Evolutionary conservation across 2,797 vertebrate species (phyloP).

Genomic region (Melanogrammus aeglefinus): DNA sequence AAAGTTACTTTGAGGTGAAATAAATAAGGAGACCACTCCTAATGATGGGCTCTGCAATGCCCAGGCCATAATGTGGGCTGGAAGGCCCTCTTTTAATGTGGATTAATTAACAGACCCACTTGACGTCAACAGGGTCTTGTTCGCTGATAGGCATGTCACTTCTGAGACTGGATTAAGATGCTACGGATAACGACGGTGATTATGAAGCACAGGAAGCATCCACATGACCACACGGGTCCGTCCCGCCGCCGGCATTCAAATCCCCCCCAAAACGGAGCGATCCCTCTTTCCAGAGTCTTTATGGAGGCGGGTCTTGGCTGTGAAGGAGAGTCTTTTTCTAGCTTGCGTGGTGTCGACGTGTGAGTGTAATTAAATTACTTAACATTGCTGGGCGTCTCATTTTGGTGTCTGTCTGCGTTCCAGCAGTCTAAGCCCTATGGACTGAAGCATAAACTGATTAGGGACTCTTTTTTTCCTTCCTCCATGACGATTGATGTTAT

Average conservation of each 20-base stretch:
- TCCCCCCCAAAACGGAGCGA: constrained; percentile 39
- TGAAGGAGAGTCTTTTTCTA: too few relatives aligned
- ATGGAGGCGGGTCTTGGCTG: constrained; percentile 15
- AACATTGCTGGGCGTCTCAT: background rate
- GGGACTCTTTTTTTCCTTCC: background rate
- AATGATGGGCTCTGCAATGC: constrained; percentile 53
- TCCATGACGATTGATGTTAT: background rate
- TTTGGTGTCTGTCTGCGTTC: background rate
- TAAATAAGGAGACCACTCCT: constrained; percentile 52
- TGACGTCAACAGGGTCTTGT: constrained; percentile 64
- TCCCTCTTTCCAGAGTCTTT: constrained; percentile 25
- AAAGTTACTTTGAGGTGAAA: constrained; percentile 59
- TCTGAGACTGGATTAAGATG: constrained; percentile 33
- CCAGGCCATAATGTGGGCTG: constrained; percentile 59
- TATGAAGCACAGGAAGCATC: constrained; percentile 26
- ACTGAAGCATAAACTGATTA: background rate
- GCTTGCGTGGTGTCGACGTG: background rate
- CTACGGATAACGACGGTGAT: constrained; percentile 17
- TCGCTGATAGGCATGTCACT: constrained; percentile 48
- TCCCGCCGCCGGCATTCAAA: constrained; percentile 38
- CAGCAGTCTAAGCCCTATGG: background rate
- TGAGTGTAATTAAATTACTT: constrained; percentile 1
- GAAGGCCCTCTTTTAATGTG: constrained; percentile 67
- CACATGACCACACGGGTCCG: background rate
- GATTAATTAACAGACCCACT: constrained; percentile 73